Evolutionary conservation across 1,140 invertebrate species (phyloP).

Genomic region (Oedothorax gibbosus): DNA sequence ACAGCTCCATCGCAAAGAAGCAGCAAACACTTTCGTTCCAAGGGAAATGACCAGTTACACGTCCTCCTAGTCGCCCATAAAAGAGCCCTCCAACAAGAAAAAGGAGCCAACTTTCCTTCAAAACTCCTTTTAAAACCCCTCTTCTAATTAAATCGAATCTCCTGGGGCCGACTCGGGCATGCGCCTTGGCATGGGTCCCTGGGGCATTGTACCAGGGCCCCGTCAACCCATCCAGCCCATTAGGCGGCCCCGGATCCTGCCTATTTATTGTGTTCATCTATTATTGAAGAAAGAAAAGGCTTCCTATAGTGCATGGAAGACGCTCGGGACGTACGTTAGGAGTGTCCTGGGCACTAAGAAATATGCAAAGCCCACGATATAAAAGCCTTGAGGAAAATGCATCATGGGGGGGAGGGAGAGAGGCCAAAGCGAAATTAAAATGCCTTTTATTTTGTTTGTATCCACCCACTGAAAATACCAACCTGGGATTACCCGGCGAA

Average conservation of each 20-base stretch:
- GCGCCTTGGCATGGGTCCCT: neutral
- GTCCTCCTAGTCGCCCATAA: no score
- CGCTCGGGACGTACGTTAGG: neutral
- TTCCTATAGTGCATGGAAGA: slow-evolving; percentile 18
- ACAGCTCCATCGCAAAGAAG: no score
- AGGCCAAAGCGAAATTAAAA: slow-evolving; percentile 27
- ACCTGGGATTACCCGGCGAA: neutral
- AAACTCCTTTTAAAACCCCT: slow-evolving; percentile 19
- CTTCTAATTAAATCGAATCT: slow-evolving; percentile 56
- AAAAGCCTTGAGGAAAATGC: slow-evolving; percentile 32
- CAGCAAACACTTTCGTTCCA: no score
- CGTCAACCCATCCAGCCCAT: slow-evolving; percentile 32
- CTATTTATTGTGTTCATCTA: slow-evolving; percentile 61
- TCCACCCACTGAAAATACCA: no score
- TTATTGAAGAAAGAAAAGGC: slow-evolving; percentile 58
- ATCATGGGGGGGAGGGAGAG: slow-evolving; percentile 12
- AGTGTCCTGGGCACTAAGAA: no score
- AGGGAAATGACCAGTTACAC: no score
- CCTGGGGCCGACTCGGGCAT: slow-evolving; percentile 12
- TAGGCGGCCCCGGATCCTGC: slow-evolving; percentile 45
- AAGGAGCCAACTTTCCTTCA: slow-evolving; percentile 15
- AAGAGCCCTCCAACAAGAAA: slow-evolving; percentile 20
- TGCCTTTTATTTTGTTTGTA: neutral
- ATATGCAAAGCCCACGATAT: neutral
- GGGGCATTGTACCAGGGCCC: neutral